Conservation (phyloP, 2,888 invertebrate genomes). For the Ormyrus nitidulus region DNA sequence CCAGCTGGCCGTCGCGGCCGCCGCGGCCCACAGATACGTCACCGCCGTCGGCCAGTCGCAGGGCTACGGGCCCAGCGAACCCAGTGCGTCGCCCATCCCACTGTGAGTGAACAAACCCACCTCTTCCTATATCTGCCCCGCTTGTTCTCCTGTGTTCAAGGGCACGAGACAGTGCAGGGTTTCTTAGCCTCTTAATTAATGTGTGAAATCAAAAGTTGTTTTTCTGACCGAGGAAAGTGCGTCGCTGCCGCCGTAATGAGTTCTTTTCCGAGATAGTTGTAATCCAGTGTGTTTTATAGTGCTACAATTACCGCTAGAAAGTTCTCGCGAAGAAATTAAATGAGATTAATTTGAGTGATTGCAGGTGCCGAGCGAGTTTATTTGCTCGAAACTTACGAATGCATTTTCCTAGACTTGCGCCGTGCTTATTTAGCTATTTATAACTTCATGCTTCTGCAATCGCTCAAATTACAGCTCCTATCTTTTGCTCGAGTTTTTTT, state of each 20-base stretch:
- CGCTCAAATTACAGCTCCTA: slow-evolving; percentile 5
- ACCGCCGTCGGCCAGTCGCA: slow-evolving; percentile 50
- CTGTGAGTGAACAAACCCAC: slow-evolving; percentile 62
- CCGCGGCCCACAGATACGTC: slow-evolving; percentile 33
- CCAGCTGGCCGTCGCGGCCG: slow-evolving; percentile 33
- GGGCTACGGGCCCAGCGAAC: slow-evolving; percentile 60
- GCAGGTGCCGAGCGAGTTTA: neutral
- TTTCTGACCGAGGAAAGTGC: too few relatives aligned
- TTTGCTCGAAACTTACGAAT: neutral
- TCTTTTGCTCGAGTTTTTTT: neutral
- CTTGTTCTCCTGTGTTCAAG: too few relatives aligned
- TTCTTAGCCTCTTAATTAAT: too few relatives aligned
- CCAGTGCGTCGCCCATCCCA: slow-evolving; percentile 58
- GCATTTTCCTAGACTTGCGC: neutral
- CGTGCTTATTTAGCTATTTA: neutral
- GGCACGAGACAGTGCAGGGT: too few relatives aligned
- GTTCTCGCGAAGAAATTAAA: neutral
- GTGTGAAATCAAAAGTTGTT: too few relatives aligned
- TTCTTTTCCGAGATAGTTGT: neutral
- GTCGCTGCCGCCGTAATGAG: neutral
- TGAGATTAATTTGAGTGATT: neutral
- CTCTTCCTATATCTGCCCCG: too few relatives aligned
- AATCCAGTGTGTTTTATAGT: neutral
- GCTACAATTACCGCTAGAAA: neutral
- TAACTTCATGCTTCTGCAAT: slow-evolving; percentile 6